phyloP scores from a whole-genome alignment of 2,888 invertebrate genomes.

The Drosophila dives region DNA sequence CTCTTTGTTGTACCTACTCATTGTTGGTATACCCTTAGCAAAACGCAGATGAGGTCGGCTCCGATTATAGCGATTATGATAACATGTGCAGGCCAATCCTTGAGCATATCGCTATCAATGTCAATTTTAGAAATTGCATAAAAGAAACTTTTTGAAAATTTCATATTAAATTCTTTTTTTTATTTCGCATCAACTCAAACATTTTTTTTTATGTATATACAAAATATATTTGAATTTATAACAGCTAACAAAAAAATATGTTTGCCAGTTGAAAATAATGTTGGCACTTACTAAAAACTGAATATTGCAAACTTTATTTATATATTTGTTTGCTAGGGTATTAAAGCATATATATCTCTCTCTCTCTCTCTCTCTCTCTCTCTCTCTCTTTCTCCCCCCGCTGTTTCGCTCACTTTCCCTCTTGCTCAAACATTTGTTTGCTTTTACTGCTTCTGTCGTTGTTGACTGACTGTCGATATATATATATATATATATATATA shows the following conservation, averaged over 20 bases:
- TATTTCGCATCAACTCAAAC: not conserved
- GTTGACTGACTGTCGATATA: slow-evolving; percentile 46
- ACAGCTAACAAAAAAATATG: not conserved
- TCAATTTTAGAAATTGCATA: not conserved
- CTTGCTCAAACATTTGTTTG: slow-evolving; percentile 3
- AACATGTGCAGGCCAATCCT: not conserved
- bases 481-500: slow-evolving; percentile 58
- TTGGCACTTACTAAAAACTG: not conserved
- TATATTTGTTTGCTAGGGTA: slow-evolving; percentile 9
- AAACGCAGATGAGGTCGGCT: slow-evolving; percentile 1
- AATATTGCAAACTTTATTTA: not conserved
- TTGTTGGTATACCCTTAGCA: slow-evolving; percentile 33
- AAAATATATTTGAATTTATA: not conserved
- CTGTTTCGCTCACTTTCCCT: not conserved
- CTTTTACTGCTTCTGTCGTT: slow-evolving; percentile 15
- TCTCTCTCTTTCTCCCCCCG: not conserved
- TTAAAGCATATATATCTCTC: not conserved
- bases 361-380: not conserved
- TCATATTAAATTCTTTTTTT: not conserved
- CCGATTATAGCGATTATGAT: not conserved
- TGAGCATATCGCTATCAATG: not conserved
- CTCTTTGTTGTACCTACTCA: slow-evolving; percentile 41
- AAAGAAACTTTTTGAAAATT: not conserved
- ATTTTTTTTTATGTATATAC: not conserved
- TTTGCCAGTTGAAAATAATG: not conserved